Evolutionary conservation across 2,888 invertebrate species (phyloP).

Genomic region (Acanthosepion pharaonis): DNA sequence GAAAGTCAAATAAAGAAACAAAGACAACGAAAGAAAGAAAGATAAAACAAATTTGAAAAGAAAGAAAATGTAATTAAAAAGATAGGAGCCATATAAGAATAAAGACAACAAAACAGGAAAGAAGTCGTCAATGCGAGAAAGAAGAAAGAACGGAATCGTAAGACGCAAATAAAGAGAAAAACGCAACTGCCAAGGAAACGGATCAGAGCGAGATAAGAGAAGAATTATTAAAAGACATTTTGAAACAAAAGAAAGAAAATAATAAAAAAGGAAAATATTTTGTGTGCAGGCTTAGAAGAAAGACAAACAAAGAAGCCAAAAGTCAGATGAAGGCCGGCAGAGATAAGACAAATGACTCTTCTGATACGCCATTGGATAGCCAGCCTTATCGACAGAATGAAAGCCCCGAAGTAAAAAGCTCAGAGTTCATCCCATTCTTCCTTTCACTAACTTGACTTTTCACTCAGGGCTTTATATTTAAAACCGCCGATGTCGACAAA

Average conservation of each 20-base stretch:
- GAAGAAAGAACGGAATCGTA: not conserved
- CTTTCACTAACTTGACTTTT: not conserved
- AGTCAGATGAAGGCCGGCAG: not conserved
- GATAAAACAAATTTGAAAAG: not conserved
- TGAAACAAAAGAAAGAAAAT: not conserved
- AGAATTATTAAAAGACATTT: not conserved
- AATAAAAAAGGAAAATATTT: no score
- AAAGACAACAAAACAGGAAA: not conserved
- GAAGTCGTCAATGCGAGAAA: not conserved
- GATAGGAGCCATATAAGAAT: no score
- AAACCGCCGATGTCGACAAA: slow-evolving; percentile 8
- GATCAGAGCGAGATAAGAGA: not conserved
- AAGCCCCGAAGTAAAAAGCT: not conserved
- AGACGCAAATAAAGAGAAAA: not conserved
- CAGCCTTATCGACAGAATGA: not conserved
- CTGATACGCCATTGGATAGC: not conserved
- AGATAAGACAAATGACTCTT: slow-evolving; percentile 9
- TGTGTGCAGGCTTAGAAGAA: not conserved
- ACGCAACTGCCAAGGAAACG: not conserved
- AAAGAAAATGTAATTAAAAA: not conserved
- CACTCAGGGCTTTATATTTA: not conserved
- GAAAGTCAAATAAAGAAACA: no score
- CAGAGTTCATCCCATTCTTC: not conserved
- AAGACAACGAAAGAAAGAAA: no score
- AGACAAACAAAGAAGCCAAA: not conserved